Conservation (phyloP, 1,140 invertebrate species). For the Drosophila burlai region DNA sequence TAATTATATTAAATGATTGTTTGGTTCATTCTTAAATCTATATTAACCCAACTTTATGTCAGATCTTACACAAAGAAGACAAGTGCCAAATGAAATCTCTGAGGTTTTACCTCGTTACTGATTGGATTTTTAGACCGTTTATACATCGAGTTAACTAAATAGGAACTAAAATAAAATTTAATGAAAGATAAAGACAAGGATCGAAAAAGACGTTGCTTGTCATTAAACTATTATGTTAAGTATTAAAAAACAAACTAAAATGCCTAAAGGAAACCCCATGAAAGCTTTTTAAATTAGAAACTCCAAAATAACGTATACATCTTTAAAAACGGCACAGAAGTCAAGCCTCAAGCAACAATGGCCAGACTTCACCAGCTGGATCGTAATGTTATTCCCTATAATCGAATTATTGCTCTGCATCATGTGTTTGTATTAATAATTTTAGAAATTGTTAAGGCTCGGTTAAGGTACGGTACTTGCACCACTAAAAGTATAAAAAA, state of each 20-base stretch:
- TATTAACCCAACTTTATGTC: too few species aligned
- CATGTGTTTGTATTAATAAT: constrained; percentile 34
- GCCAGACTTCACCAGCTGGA: constrained; percentile 5
- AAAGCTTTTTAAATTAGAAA: background rate
- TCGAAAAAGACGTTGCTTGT: too few species aligned
- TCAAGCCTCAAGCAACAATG: constrained; percentile 6
- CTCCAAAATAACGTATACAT: too few species aligned
- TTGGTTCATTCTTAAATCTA: too few species aligned
- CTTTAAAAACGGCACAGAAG: background rate
- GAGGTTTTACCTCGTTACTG: background rate
- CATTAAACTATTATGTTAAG: background rate
- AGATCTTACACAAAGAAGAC: too few species aligned
- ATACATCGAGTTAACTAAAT: background rate
- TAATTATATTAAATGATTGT: too few species aligned
- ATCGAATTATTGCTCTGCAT: constrained; percentile 27
- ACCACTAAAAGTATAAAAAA: constrained; percentile 14
- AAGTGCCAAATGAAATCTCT: too few species aligned
- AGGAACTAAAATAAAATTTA: too few species aligned
- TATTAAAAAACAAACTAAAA: background rate
- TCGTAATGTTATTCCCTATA: constrained; percentile 31
- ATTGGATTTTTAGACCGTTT: background rate
- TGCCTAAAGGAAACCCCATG: background rate
- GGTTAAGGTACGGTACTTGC: constrained; percentile 8
- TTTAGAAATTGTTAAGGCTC: constrained; percentile 20
- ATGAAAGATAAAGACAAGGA: too few species aligned